phyloP scores from a whole-genome alignment of 2,797 vertebrate species.

The Petrocephalus schoutedeni region DNA sequence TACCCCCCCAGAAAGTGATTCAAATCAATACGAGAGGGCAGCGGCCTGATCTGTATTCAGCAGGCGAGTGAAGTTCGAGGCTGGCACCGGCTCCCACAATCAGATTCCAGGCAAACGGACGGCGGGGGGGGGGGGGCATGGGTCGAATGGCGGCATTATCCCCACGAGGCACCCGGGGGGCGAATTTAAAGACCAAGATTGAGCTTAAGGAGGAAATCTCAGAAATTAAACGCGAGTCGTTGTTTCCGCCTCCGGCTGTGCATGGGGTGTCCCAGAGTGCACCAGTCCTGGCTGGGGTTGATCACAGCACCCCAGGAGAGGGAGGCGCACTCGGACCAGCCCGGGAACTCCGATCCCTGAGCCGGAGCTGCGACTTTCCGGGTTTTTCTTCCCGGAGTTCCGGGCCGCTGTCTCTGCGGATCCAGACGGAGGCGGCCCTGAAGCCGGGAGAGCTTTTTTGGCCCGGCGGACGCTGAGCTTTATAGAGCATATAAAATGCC shows the following conservation, averaged over 20 bases:
- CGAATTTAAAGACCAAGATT: constrained; percentile 40
- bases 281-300: constrained; percentile 33
- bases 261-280: constrained; percentile 27
- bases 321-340: neutral
- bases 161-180: constrained; percentile 40
- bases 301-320: neutral
- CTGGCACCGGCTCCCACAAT: constrained; percentile 40
- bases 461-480: constrained; percentile 37
- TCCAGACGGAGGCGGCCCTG: constrained; percentile 36
- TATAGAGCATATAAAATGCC: constrained; percentile 49
- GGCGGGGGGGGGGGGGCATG: constrained; percentile 24
- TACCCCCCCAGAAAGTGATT: constrained; percentile 38
- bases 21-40: constrained; percentile 41
- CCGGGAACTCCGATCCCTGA: too few species aligned
- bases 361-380: neutral
- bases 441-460: constrained; percentile 47
- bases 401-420: neutral
- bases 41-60: constrained; percentile 45
- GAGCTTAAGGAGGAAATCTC: constrained; percentile 44
- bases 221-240: constrained; percentile 43
- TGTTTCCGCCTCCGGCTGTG: constrained; percentile 36
- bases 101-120: constrained; percentile 39
- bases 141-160: constrained; percentile 43
- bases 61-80: constrained; percentile 27
- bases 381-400: neutral